Evolutionary conservation across 2,797 vertebrate genomes (phyloP), one percentile per base, ranked within the genome.

Genomic region (Lemur catta): DNA sequence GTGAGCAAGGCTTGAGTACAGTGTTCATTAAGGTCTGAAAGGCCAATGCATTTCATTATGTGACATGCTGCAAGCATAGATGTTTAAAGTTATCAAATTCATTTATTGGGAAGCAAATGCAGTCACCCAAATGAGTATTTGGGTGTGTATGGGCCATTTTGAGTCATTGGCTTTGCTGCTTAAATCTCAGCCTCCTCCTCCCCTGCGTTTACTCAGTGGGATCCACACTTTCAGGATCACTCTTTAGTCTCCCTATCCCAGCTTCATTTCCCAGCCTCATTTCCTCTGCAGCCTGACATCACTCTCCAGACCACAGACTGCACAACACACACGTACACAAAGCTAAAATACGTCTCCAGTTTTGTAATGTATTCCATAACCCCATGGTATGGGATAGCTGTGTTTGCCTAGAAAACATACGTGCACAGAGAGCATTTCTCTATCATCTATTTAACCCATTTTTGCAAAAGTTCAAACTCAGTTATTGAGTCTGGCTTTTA

Each of bases 81-180:
- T 55, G 46, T 61, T 90, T 74, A 82, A 50, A 41, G 11, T 43
- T 43, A 84, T 18, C 35, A 88, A 18, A 74, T 89, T 57, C 74
- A 84, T 67, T 61, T 79, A 80, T n/a, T 84, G 78, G 85, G 63
- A 89, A 93, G 20, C 46, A 81, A 89, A 91, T 71, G 85, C 24
- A 89, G 24, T 30, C 33, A 94, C 78, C 10, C 35, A 84, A 91
- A 41, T 67, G 28, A 71, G 65, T 75, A 81, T n/a, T 75, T 90
- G 46, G 7, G 6, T 38, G 26, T 35, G 22, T 3, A 7, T 6
- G 75, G 18, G 67, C 75, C 20, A 43, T 22, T 63, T 57, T 61
- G n/a, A 71, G 65, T 86, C 38, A 35, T 71, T 75, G 57, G 57
- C 74, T 93, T 69, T 82, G 11, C 20, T 57, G 17, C 15, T 1